These are phyloP conservation scores for Muschampia plurimacula DNA, from an alignment of 2,888 invertebrate genomes.

Conservation along the genomic window DNA sequence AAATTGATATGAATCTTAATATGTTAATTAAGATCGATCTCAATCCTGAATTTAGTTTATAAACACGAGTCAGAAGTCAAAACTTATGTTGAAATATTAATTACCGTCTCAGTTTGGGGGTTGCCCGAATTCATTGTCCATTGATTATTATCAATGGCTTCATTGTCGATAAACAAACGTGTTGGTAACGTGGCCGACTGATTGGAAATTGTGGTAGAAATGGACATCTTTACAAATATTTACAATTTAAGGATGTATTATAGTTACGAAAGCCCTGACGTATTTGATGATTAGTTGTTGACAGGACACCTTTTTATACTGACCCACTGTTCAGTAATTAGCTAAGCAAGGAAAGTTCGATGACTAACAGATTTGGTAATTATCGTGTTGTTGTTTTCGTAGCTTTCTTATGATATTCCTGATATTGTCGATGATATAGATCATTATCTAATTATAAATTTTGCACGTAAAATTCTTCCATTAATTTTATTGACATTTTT, in stretches of 20 bases:
- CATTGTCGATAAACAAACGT: constrained; percentile 41
- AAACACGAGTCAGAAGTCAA: neutral
- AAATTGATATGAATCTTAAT: too few species aligned
- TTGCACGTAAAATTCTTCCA: neutral
- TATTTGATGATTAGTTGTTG: constrained; percentile 53
- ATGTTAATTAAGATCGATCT: too few species aligned
- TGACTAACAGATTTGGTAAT: constrained; percentile 41
- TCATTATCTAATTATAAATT: constrained; percentile 6
- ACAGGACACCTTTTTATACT: constrained; percentile 61
- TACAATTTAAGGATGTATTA: constrained; percentile 44
- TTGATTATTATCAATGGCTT: constrained; percentile 42
- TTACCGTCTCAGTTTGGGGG: neutral
- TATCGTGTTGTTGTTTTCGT: constrained; percentile 32
- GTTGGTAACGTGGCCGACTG: constrained; percentile 39
- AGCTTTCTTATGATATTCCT: constrained; percentile 13
- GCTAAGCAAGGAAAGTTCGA: constrained; percentile 40
- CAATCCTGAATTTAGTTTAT: too few species aligned
- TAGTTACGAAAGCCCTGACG: constrained; percentile 54
- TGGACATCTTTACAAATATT: constrained; percentile 43
- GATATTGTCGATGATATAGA: neutral
- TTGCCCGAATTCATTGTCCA: neutral
- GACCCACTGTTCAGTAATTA: constrained; percentile 46
- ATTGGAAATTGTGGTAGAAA: constrained; percentile 44
- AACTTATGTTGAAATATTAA: neutral
- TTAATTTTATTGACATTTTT: neutral